A percentile compares a stretch with the other conserved stretches of the same genome.
Conservation (phyloP, 64 coral and sea anemone species). For the Dendrophyllia cribrosa region DNA sequence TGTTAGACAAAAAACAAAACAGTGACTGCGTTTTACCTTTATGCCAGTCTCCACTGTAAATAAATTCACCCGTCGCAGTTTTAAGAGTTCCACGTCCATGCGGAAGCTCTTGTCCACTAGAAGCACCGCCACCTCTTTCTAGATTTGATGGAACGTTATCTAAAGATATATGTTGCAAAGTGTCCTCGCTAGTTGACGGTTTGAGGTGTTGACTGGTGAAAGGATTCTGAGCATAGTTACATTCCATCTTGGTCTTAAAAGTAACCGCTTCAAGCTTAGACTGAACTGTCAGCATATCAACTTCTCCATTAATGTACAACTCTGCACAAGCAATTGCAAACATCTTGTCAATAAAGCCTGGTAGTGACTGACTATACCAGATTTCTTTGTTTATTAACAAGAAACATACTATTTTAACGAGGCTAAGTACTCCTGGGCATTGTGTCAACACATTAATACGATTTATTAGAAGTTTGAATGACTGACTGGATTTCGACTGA, state of each 20-base stretch:
- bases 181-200: background rate
- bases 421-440: too few relatives aligned
- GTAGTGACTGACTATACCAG: too few relatives aligned
- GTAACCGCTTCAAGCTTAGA: conserved; percentile 10
- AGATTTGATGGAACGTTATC: background rate
- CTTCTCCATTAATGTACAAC: background rate
- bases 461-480: too few relatives aligned
- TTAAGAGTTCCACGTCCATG: conserved; percentile 44
- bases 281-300: background rate
- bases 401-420: too few relatives aligned
- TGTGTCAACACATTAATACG: too few relatives aligned
- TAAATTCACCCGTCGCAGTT: conserved; percentile 5
- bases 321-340: background rate
- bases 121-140: too few relatives aligned
- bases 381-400: too few relatives aligned
- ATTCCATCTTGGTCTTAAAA: conserved; percentile 29
- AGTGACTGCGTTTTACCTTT: conserved; percentile 10
- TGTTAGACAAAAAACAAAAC: background rate
- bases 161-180: background rate
- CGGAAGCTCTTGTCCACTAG: background rate
- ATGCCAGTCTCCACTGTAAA: conserved; percentile 47
- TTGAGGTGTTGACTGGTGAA: conserved; percentile 8
- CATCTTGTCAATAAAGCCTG: too few relatives aligned
- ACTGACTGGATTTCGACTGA: too few relatives aligned
- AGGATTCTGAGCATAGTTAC: background rate